Evolutionary conservation across 2,797 vertebrate genomes (phyloP), one percentile per base, ranked within the genome.

Genomic region (Peromyscus aztecus): DNA sequence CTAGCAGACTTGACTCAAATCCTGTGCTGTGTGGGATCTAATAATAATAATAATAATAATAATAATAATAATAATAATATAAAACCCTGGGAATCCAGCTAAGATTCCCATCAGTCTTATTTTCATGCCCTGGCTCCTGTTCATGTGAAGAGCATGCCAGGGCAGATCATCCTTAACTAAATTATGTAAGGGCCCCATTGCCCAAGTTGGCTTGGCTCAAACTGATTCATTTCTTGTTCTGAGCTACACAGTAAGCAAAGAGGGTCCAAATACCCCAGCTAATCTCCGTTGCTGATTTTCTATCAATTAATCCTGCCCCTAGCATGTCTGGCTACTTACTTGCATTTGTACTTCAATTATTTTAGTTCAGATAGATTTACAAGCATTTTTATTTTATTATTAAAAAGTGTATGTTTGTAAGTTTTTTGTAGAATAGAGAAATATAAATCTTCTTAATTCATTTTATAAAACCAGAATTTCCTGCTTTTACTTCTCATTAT

Each of bases 401-500:
- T 84, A 52, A 76, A 93, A 57, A 90, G 80, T 3, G 0, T 61
- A 10, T 16, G 40, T 71, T 3, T 67, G 43, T 65, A 77, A 78
- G 14, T 4, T 89, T 59, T 49, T 24, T 80, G 1, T 77, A 75
- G n/a, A 81, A 78, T 29, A 57, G 27, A 89, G 83, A 71, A 84
- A 27, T 46, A 6, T 65, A 76, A 78, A 49, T 52, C 34, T 61
- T 59, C 24, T 57, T 31, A 69, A 65, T 89, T 97, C n/a, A 34
- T 83, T 91, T 81, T 14, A 61, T 13, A 69, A 93, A 37, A 67
- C 4, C 57, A 24, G 21, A 3, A 24, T 91, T 80, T 49, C 2
- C 21, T 83, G 24, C 27, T 83, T 93, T 94, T 93, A 24, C 83
- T 78, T 85, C 83, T 90, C 29, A 43, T 69, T 23, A 9, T 81